Evolutionary conservation across 2,113 vertebrate species (phyloP).

Genomic region (Hylia prasina): DNA sequence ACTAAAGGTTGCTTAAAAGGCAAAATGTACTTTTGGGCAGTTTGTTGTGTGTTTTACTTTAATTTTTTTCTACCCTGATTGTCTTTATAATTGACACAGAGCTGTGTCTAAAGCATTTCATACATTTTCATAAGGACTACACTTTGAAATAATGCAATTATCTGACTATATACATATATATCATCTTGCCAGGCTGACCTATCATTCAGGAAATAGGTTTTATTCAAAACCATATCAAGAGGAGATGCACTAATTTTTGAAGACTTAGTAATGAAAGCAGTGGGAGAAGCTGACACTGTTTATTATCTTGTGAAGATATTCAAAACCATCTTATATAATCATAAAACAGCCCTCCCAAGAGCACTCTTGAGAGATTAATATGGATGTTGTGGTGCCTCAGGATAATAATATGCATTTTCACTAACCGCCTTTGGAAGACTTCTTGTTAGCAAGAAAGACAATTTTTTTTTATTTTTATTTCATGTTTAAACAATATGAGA

Average conservation of each 20-base stretch:
- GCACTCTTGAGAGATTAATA: conserved; percentile 2
- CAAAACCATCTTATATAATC: conserved; percentile 23
- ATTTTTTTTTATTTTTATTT: not conserved
- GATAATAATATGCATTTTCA: conserved; percentile 3
- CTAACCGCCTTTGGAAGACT: not conserved
- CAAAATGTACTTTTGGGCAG: not conserved
- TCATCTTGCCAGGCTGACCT: not conserved
- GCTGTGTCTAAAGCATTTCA: not conserved
- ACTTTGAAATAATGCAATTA: not conserved
- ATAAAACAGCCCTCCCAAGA: not conserved
- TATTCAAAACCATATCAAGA: not conserved
- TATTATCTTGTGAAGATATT: conserved; percentile 3
- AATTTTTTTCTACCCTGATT: not conserved
- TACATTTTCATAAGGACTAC: not conserved
- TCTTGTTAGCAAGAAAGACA: not conserved
- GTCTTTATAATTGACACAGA: not conserved
- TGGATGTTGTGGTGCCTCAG: not conserved
- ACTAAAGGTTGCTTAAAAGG: not conserved
- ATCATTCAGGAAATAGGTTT: not conserved
- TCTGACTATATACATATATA: not conserved
- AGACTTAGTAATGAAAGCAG: not conserved
- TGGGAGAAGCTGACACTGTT: not conserved
- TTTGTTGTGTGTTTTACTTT: not conserved
- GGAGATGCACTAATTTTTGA: not conserved
- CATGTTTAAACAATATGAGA: conserved; percentile 5